phyloP scores from a whole-genome alignment of 2,113 vertebrate genomes.

The Corapipo altera region DNA sequence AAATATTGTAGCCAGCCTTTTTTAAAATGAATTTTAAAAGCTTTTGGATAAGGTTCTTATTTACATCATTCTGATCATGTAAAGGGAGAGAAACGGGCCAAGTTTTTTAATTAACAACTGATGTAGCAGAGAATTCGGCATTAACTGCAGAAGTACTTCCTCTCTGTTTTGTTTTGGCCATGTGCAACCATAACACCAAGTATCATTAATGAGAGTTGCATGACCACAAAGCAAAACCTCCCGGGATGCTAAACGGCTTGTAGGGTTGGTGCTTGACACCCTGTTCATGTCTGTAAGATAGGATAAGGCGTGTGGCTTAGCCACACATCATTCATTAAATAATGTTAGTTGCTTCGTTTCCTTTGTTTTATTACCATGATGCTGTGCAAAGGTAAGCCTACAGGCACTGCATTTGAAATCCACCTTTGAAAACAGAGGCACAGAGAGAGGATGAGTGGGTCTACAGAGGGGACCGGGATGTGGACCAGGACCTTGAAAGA shows the following conservation, averaged over 20 bases:
- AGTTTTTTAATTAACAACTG: conserved; percentile 21
- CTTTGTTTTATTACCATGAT: not conserved
- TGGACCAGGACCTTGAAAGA: not conserved
- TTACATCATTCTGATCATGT: not conserved
- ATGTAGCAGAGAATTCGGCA: not conserved
- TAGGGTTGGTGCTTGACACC: not conserved
- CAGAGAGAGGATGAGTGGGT: not conserved
- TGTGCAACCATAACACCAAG: not conserved
- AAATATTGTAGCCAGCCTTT: conserved; percentile 31
- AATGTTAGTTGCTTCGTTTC: not conserved
- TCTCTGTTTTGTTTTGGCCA: not conserved
- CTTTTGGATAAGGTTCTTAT: conserved; percentile 35
- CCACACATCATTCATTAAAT: rapidly evolving
- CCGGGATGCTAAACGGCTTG: not conserved
- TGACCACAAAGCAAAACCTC: not conserved
- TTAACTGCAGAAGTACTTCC: not conserved
- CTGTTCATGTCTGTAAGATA: not conserved
- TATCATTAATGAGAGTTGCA: not conserved
- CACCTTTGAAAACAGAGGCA: not conserved
- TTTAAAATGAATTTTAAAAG: conserved; percentile 27
- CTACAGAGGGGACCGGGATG: not conserved
- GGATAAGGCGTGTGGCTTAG: not conserved
- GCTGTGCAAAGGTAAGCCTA: not conserved
- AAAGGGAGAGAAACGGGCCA: not conserved
- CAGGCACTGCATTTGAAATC: not conserved